Conservation (phyloP, 1,140 invertebrate species). For the Bombus picipes region DNA sequence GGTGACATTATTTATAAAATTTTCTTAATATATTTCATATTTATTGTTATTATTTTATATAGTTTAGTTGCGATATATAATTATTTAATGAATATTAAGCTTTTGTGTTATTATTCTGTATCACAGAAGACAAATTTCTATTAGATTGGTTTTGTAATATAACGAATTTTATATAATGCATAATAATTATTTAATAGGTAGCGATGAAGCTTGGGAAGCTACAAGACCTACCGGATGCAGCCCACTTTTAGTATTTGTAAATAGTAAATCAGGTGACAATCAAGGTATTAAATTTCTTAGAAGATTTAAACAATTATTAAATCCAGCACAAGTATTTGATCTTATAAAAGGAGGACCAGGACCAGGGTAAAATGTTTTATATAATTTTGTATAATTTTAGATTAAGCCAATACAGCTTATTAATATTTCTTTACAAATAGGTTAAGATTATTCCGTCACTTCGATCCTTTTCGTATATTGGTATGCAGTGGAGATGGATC, state of each 20-base stretch:
- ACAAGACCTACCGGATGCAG: conserved; percentile 90
- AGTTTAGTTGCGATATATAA: conserved; percentile 4
- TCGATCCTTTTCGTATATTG: conserved; percentile 95
- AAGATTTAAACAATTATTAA: conserved; percentile 97
- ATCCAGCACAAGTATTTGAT: conserved; percentile 99
- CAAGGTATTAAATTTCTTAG: conserved; percentile 98
- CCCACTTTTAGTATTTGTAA: conserved; percentile 97
- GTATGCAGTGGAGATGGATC: conserved; percentile 97
- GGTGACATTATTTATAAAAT: conserved; percentile 81
- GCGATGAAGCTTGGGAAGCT: conserved; percentile 95
- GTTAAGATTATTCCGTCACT: conserved; percentile 93
- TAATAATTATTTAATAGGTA: conserved; percentile 77
- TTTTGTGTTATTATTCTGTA: conserved; percentile 3
- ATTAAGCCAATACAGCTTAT: not conserved
- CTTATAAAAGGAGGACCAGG: conserved; percentile 95
- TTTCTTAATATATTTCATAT: not conserved
- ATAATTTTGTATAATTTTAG: conserved; percentile 12
- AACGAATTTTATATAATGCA: not conserved
- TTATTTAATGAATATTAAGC: not conserved
- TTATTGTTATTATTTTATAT: not conserved
- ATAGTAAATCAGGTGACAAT: conserved; percentile 98
- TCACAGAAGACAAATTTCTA: not conserved
- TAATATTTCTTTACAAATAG: conserved; percentile 75
- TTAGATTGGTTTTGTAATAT: not conserved
- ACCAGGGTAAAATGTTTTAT: conserved; percentile 86